Percentiles rank a stretch among this genome's conserved stretches.
Conservation (phyloP, 2,113 vertebrate species). For the Budorcas taxicolor region DNA sequence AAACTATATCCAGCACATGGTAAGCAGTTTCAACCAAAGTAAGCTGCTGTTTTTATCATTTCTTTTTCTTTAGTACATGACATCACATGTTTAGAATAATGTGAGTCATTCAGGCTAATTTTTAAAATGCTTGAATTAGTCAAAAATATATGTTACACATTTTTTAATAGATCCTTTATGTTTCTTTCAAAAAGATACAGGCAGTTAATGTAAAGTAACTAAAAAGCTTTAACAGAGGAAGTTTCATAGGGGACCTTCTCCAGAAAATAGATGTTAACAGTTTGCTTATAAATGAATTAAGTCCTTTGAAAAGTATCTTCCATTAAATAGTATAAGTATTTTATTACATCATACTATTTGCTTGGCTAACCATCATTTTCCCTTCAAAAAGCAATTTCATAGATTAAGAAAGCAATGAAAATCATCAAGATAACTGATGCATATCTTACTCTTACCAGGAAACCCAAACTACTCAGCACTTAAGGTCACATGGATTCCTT, state of each 20-base stretch:
- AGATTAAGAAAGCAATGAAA: neutral
- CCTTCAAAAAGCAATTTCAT: slow-evolving; percentile 1
- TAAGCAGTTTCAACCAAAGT: neutral
- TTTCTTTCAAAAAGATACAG: slow-evolving; percentile 7
- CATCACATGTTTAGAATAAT: neutral
- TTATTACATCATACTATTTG: neutral
- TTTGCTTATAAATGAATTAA: neutral
- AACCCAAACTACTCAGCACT: neutral
- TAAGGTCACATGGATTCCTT: neutral
- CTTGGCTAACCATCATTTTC: neutral
- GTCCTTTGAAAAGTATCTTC: slow-evolving; percentile 2
- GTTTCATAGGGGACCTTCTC: neutral
- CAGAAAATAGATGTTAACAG: neutral
- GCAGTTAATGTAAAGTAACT: slow-evolving; percentile 3
- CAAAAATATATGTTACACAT: neutral
- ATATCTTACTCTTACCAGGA: slow-evolving; percentile 7
- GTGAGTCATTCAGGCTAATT: slow-evolving; percentile 3
- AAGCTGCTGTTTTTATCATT: neutral
- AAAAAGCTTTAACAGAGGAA: neutral
- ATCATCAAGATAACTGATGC: slow-evolving; percentile 3
- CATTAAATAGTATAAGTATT: slow-evolving; percentile 1
- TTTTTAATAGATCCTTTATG: neutral
- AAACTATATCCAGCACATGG: neutral
- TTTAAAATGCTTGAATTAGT: neutral
- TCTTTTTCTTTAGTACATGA: neutral